phyloP scores from a whole-genome alignment of 2,888 invertebrate genomes.

The Cactoblastis cactorum region DNA sequence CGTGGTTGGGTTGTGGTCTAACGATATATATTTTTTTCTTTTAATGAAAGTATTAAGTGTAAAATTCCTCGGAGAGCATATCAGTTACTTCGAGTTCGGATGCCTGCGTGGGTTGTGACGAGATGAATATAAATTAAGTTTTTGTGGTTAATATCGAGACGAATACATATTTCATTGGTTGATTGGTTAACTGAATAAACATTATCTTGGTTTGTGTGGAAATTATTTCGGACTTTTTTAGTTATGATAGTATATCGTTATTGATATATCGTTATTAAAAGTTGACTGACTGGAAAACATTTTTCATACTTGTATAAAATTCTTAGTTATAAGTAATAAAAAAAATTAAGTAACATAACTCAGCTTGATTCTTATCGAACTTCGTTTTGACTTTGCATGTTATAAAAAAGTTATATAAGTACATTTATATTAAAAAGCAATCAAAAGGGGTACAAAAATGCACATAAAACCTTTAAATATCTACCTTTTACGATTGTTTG shows the following conservation, averaged over 20 bases:
- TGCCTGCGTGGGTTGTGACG: slow-evolving; percentile 27
- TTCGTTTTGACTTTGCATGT: not conserved
- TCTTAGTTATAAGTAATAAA: too few species aligned
- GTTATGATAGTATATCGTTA: too few species aligned
- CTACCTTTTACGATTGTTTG: not conserved
- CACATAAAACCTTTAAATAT: not conserved
- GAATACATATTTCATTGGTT: slow-evolving; percentile 8
- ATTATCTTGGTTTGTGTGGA: not conserved
- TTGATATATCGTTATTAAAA: not conserved
- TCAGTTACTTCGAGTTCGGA: slow-evolving; percentile 48
- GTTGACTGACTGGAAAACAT: not conserved
- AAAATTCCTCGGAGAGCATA: slow-evolving; percentile 59
- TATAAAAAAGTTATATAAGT: not conserved
- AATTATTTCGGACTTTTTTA: not conserved
- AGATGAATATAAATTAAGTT: slow-evolving; percentile 21
- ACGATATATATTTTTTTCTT: slow-evolving; percentile 47
- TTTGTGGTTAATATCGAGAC: slow-evolving; percentile 5
- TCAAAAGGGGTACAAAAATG: not conserved
- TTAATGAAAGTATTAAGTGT: slow-evolving; percentile 68
- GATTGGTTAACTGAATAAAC: not conserved
- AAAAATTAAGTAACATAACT: too few species aligned
- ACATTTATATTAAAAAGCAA: not conserved
- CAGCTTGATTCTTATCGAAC: not conserved
- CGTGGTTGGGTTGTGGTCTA: slow-evolving; percentile 75
- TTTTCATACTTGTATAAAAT: too few species aligned